phyloP scores from a whole-genome alignment of 2,888 invertebrate genomes.

The Cremastinae sp. region DNA sequence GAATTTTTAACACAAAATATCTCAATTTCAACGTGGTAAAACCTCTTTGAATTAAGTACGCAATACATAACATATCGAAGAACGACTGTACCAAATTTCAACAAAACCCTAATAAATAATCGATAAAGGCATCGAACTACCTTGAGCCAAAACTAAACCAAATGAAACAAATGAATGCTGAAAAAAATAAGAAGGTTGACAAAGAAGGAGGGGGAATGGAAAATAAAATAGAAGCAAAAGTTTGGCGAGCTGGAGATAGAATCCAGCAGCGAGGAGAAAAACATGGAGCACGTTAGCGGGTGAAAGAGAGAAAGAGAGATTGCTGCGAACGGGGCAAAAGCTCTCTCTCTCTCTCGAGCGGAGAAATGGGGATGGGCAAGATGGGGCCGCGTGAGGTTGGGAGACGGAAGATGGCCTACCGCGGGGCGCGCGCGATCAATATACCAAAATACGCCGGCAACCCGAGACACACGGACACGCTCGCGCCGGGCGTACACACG shows the following conservation, averaged over 20 bases:
- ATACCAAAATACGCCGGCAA: constrained; percentile 80
- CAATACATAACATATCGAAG: too few species aligned
- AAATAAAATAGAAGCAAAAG: constrained; percentile 37
- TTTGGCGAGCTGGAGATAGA: constrained; percentile 46
- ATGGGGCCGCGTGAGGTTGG: constrained; percentile 69
- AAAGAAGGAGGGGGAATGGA: background rate
- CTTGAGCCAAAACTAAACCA: too few species aligned
- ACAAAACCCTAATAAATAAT: too few species aligned
- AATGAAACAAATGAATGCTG: too few species aligned
- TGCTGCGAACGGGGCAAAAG: constrained; percentile 63
- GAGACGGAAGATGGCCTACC: constrained; percentile 75
- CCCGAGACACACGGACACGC: constrained; percentile 70
- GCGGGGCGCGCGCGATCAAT: constrained; percentile 79
- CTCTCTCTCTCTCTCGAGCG: too few species aligned
- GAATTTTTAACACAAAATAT: too few species aligned
- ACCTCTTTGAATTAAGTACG: too few species aligned
- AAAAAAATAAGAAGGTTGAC: background rate
- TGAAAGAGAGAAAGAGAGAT: constrained; percentile 53
- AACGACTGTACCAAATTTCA: too few species aligned
- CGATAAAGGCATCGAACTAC: too few species aligned
- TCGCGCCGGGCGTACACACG: constrained; percentile 63
- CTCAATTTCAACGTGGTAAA: too few species aligned
- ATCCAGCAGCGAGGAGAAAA: constrained; percentile 47
- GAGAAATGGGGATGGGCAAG: constrained; percentile 69
- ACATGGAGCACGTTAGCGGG: constrained; percentile 37